Percentiles rank a stretch among this genome's conserved stretches.
Evolutionary conservation across 2,797 vertebrate species (phyloP).

Genomic region (Hemitrygon akajei): DNA sequence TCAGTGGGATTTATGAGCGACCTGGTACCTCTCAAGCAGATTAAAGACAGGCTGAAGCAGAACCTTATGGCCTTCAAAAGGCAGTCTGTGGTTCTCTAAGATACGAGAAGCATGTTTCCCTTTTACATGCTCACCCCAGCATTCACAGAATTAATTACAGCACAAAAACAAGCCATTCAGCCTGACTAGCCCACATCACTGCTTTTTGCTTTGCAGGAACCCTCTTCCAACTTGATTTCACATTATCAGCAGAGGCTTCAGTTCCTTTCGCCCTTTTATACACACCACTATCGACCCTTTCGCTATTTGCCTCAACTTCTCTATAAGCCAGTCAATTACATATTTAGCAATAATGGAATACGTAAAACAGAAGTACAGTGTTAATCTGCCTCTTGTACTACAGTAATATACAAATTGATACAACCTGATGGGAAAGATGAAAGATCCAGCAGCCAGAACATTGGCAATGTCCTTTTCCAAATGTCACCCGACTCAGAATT

Average conservation of each 20-base stretch:
- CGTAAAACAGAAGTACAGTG: not conserved
- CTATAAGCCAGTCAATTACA: not conserved
- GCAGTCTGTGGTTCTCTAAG: not conserved
- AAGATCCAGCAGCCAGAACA: not conserved
- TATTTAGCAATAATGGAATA: no score
- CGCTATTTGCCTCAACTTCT: not conserved
- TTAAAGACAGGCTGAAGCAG: conserved; percentile 31
- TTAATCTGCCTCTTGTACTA: not conserved
- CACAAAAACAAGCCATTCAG: not conserved
- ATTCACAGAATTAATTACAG: not conserved
- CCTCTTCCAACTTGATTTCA: not conserved
- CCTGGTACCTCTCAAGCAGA: conserved; percentile 35
- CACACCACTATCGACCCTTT: no score
- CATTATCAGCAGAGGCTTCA: not conserved
- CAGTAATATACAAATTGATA: not conserved
- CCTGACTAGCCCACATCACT: not conserved
- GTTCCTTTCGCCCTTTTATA: not conserved
- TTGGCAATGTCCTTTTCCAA: not conserved
- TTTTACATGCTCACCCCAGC: not conserved
- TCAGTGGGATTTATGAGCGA: conserved; percentile 22
- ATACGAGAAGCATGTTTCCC: not conserved
- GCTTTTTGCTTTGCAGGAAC: not conserved
- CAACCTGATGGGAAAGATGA: not conserved
- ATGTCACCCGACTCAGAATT: not conserved
- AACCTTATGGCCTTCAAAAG: conserved; percentile 12